phyloP scores from a whole-genome alignment of 2,888 invertebrate genomes.

The Acleris literana region DNA sequence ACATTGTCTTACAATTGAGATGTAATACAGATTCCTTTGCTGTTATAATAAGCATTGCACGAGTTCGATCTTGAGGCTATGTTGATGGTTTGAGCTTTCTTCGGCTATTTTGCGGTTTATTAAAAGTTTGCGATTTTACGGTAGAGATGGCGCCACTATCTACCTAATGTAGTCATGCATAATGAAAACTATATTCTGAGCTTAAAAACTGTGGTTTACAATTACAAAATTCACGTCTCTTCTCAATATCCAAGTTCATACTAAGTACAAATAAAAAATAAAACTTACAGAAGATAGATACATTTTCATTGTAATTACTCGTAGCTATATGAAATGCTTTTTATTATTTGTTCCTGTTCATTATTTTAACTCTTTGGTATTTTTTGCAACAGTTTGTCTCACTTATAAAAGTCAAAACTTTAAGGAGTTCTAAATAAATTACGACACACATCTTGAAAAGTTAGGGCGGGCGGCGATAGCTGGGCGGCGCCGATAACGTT shows the following conservation, averaged over 20 bases:
- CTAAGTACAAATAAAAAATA: too few species aligned
- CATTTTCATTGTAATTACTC: too few species aligned
- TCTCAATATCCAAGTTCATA: too few species aligned
- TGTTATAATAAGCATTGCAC: conserved; percentile 64
- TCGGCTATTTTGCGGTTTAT: not conserved
- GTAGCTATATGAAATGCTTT: too few species aligned
- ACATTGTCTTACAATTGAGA: conserved; percentile 76
- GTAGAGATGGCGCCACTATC: too few species aligned
- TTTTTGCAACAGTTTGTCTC: not conserved
- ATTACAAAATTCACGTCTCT: too few species aligned
- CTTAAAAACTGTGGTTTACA: too few species aligned
- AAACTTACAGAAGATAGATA: too few species aligned
- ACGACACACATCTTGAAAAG: conserved; percentile 55
- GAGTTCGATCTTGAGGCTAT: conserved; percentile 43
- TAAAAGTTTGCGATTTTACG: too few species aligned
- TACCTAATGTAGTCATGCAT: too few species aligned
- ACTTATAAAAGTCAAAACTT: conserved; percentile 1
- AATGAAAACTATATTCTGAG: too few species aligned
- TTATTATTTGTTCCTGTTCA: too few species aligned
- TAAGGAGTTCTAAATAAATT: conserved; percentile 25
- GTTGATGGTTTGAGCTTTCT: not conserved
- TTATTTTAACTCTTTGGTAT: not conserved
- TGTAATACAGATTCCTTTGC: conserved; percentile 61
- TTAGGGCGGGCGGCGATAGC: conserved; percentile 60
- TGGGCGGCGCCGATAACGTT: conserved; percentile 50